These are phyloP conservation scores for Corythornis leucogaster DNA, from an alignment of 2,797 vertebrate genomes.

Conservation along the genomic window DNA sequence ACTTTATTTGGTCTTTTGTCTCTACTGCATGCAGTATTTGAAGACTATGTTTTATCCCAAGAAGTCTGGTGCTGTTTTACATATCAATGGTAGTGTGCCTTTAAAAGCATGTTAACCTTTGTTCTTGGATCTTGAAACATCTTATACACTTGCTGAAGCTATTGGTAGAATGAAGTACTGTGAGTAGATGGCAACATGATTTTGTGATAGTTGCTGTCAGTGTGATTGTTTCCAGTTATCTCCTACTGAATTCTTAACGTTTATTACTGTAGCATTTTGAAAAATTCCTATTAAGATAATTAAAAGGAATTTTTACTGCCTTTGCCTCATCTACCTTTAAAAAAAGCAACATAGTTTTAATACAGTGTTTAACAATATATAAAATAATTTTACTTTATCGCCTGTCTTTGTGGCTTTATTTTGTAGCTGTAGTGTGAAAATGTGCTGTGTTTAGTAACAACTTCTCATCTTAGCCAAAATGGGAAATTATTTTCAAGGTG, in stretches of 20 bases:
- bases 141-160: background rate
- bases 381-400: background rate
- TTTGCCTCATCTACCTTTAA: background rate
- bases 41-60: constrained; percentile 33
- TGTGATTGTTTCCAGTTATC: constrained; percentile 53
- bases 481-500: background rate
- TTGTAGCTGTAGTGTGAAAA: background rate
- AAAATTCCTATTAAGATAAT: background rate
- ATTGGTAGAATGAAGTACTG: constrained; percentile 16
- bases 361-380: background rate
- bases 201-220: constrained; percentile 45
- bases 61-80: constrained; percentile 35
- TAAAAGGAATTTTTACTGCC: background rate
- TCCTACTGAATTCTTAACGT: constrained; percentile 3
- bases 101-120: constrained; percentile 36
- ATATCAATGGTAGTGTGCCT: background rate
- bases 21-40: constrained; percentile 60
- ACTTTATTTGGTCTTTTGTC: constrained; percentile 47
- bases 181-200: constrained; percentile 2
- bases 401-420: background rate
- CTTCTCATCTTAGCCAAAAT: background rate
- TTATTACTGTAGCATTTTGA: constrained; percentile 20
- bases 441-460: background rate
- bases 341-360: background rate
- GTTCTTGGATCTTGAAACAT: constrained; percentile 43